Conservation (phyloP, 2,888 invertebrate genomes). For the Stratiomys singularior region DNA sequence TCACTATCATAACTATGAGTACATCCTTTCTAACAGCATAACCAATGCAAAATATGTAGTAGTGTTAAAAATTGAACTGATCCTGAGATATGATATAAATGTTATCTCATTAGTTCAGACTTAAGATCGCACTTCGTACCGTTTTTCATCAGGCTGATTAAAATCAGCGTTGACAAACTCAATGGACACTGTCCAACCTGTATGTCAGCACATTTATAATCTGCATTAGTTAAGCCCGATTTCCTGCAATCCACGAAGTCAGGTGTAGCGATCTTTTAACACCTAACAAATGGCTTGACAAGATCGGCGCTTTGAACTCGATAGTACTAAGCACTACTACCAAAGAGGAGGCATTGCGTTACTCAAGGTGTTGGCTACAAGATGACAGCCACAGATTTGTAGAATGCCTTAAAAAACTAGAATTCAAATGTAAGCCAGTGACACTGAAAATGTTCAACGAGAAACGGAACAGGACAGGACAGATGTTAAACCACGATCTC, state of each 20-base stretch:
- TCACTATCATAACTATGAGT: too few relatives aligned
- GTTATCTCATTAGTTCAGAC: constrained; percentile 19
- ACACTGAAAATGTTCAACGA: constrained; percentile 43
- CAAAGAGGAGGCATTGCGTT: background rate
- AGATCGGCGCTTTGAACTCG: constrained; percentile 40
- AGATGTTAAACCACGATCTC: constrained; percentile 42
- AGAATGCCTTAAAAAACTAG: constrained; percentile 12
- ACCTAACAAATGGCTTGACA: constrained; percentile 38
- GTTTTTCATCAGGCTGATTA: background rate
- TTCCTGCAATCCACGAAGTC: background rate
- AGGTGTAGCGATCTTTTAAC: constrained; percentile 37
- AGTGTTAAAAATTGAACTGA: background rate
- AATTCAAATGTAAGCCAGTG: constrained; percentile 44
- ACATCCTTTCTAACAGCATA: too few relatives aligned
- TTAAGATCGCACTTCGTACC: background rate
- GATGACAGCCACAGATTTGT: constrained; percentile 38
- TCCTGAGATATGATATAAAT: background rate
- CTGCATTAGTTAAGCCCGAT: constrained; percentile 17
- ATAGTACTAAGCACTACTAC: constrained; percentile 16
- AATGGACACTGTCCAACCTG: constrained; percentile 37
- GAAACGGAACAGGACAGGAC: constrained; percentile 43
- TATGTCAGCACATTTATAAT: constrained; percentile 29
- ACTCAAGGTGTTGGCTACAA: constrained; percentile 41
- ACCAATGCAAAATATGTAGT: too few relatives aligned
- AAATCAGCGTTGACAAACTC: constrained; percentile 40